Conservation (phyloP, 1,140 invertebrate species). For the Anadara kagoshimensis region DNA sequence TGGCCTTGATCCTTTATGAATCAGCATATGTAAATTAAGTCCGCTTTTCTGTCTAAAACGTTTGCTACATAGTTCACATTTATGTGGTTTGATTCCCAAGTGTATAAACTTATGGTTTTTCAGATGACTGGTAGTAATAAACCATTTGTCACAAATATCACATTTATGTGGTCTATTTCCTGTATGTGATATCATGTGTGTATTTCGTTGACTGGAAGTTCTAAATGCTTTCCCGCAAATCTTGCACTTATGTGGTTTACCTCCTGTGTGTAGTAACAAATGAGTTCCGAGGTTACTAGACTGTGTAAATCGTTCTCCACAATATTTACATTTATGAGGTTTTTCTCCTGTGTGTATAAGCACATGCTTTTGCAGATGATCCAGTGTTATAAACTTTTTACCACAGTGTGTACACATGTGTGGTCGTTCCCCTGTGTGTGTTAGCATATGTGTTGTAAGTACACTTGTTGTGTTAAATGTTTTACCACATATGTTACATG, state of each 20-base stretch:
- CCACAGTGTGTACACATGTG: constrained; percentile 31
- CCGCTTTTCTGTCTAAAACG: not conserved
- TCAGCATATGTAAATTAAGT: not conserved
- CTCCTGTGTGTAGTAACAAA: too few species aligned
- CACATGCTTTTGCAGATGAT: constrained; percentile 17
- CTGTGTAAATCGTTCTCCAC: constrained; percentile 33
- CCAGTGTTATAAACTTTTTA: constrained; percentile 25
- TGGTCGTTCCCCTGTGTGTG: constrained; percentile 34
- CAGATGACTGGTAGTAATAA: too few species aligned
- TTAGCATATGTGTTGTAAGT: constrained; percentile 21
- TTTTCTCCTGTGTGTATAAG: constrained; percentile 30
- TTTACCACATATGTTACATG: constrained; percentile 11
- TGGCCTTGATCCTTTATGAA: constrained; percentile 20
- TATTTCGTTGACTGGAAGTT: too few species aligned
- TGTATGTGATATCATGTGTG: too few species aligned
- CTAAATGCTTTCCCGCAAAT: too few species aligned
- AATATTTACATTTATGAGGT: constrained; percentile 33
- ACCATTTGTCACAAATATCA: too few species aligned
- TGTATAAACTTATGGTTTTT: too few species aligned
- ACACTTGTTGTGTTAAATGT: constrained; percentile 21
- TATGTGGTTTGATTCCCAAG: not conserved
- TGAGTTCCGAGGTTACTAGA: not conserved
- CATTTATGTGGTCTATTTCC: too few species aligned
- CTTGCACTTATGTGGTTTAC: too few species aligned
- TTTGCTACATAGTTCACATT: not conserved